A percentile compares a stretch with the other conserved stretches of the same genome.
Conservation (phyloP, 2,797 vertebrate genomes). For the Decapterus maruadsi region DNA sequence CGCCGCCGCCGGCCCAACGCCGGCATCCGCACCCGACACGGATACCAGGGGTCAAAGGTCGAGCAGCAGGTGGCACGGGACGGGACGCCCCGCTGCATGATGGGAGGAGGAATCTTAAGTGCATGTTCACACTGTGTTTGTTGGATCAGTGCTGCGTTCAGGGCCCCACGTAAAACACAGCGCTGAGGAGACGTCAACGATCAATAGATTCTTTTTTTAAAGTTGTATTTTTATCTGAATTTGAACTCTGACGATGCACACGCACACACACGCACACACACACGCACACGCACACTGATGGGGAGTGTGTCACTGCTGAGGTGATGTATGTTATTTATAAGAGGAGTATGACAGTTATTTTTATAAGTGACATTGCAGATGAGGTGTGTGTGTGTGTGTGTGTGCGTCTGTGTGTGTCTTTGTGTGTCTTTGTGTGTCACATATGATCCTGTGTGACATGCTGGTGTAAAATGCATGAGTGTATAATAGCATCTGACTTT, state of each 20-base stretch:
- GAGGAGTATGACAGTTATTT: constrained; percentile 25
- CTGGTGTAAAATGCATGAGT: neutral
- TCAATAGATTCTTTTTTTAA: no score
- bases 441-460: neutral
- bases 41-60: constrained; percentile 31
- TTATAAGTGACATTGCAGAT: constrained; percentile 19
- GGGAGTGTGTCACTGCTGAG: neutral
- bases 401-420: neutral
- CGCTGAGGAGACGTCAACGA: no score
- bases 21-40: neutral
- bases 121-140: constrained; percentile 23
- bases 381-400: neutral
- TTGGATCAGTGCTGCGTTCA: neutral
- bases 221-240: no score
- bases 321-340: constrained; percentile 25
- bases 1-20: no score
- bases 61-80: constrained; percentile 38
- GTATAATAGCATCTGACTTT: constrained; percentile 2
- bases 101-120: neutral
- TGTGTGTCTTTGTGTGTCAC: neutral
- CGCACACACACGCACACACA: neutral
- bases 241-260: no score
- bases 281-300: neutral
- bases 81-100: neutral
- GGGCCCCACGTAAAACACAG: no score